A percentile compares a stretch with the other conserved stretches of the same genome.
These are phyloP conservation scores for Musca domestica DNA, from an alignment of 1,140 invertebrate genomes.

Conservation along the genomic window DNA sequence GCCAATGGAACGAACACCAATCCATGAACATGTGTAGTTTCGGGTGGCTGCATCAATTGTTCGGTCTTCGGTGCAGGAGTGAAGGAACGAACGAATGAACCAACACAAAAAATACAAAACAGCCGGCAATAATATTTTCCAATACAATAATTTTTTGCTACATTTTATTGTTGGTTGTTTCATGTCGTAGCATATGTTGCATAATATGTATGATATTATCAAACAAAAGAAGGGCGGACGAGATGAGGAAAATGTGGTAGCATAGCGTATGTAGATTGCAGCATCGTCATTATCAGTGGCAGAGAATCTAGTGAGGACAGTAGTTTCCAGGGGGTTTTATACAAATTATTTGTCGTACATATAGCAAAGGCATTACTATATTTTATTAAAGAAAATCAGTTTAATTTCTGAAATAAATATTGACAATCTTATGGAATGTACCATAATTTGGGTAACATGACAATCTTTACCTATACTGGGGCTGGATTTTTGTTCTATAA, in stretches of 20 bases:
- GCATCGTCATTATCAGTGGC: neutral
- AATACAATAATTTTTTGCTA: slow-evolving; percentile 18
- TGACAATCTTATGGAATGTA: too few relatives aligned
- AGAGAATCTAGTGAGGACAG: neutral
- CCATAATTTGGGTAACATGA: too few relatives aligned
- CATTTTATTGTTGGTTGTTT: slow-evolving; percentile 20
- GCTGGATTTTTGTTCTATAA: too few relatives aligned
- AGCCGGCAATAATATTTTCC: slow-evolving; percentile 12
- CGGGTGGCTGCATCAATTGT: neutral
- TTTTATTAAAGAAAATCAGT: too few relatives aligned
- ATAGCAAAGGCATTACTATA: too few relatives aligned
- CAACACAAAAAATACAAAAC: neutral
- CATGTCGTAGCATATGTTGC: slow-evolving; percentile 29
- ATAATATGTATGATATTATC: slow-evolving; percentile 25
- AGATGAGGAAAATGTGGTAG: neutral
- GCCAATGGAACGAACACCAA: too few relatives aligned
- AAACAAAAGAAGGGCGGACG: neutral
- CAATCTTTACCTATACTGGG: too few relatives aligned
- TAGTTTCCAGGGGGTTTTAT: too few relatives aligned
- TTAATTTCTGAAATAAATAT: too few relatives aligned
- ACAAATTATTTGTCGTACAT: too few relatives aligned
- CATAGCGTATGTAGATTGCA: neutral
- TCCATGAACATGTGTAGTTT: too few relatives aligned
- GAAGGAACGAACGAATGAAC: neutral
- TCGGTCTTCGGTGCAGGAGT: neutral